Percentiles rank a stretch among this genome's conserved stretches.
Conservation (phyloP, 2,888 invertebrate genomes). For the Drosophila monieri region DNA sequence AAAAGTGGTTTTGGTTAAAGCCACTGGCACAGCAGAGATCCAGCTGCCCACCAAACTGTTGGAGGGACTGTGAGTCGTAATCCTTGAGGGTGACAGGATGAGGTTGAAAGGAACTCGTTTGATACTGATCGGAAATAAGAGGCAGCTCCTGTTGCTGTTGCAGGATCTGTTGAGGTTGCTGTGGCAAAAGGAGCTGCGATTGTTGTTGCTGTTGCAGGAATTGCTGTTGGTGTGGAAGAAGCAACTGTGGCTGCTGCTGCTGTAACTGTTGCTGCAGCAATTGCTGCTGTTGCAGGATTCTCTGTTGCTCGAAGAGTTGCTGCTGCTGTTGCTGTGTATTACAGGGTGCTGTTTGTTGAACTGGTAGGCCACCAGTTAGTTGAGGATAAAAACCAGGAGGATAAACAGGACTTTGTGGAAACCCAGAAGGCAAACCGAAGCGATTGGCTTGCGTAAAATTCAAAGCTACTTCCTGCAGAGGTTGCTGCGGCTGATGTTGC, state of each 20-base stretch:
- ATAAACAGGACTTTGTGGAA: conserved; percentile 23
- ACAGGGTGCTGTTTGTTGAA: conserved; percentile 11
- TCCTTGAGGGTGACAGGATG: conserved; percentile 55
- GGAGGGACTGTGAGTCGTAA: conserved; percentile 57
- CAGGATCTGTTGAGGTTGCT: conserved; percentile 25
- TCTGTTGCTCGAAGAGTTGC: conserved; percentile 5
- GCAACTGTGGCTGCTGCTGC: conserved; percentile 12
- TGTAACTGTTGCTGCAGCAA: conserved; percentile 2
- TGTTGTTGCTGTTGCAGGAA: conserved; percentile 32
- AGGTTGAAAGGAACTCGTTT: conserved; percentile 56
- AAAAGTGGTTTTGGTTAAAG: conserved; percentile 84
- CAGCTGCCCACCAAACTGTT: conserved; percentile 57
- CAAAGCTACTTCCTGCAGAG: conserved; percentile 6
- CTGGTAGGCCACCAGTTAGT: background rate
- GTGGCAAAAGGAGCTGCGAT: conserved; percentile 14
- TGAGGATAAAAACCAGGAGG: conserved; percentile 24
- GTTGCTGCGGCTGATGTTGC: conserved; percentile 8
- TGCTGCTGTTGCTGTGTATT: conserved; percentile 20
- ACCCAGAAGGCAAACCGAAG: background rate
- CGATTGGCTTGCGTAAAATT: conserved; percentile 43
- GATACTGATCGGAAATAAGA: conserved; percentile 64
- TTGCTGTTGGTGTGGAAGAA: conserved; percentile 25
- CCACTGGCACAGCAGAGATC: conserved; percentile 83
- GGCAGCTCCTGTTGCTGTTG: conserved; percentile 54
- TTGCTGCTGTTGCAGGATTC: conserved; percentile 17